phyloP scores from a whole-genome alignment of 1,140 invertebrate species.

The Leptoteleia sp. region DNA sequence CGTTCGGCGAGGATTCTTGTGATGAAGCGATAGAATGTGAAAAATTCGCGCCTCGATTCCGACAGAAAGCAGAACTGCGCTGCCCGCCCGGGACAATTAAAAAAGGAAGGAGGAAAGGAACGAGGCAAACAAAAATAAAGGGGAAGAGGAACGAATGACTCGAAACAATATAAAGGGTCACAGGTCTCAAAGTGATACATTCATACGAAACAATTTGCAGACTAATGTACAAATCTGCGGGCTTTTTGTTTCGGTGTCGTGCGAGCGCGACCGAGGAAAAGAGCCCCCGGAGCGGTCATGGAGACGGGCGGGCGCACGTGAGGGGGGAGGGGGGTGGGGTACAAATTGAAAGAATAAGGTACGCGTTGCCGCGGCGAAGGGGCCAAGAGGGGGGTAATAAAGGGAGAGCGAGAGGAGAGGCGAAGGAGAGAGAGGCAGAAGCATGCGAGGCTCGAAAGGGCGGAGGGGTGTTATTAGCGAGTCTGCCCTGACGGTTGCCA shows the following conservation, averaged over 20 bases:
- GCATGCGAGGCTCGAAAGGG: slow-evolving; percentile 46
- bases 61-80: slow-evolving; percentile 65
- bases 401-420: slow-evolving; percentile 38
- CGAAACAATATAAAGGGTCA: slow-evolving; percentile 62
- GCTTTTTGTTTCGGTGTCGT: slow-evolving; percentile 69
- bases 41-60: slow-evolving; percentile 73
- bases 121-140: no score
- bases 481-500: slow-evolving; percentile 76
- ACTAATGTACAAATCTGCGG: slow-evolving; percentile 69
- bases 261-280: slow-evolving; percentile 14
- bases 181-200: slow-evolving; percentile 58
- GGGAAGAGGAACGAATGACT: no score
- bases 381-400: slow-evolving; percentile 37
- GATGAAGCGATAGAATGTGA: slow-evolving; percentile 80
- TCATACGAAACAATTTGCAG: slow-evolving; percentile 76
- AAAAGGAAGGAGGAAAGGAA: slow-evolving; percentile 31
- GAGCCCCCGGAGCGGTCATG: slow-evolving; percentile 15
- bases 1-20: slow-evolving; percentile 53
- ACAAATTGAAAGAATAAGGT: slow-evolving; percentile 42
- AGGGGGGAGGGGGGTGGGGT: background rate
- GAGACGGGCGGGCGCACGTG: background rate
- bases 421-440: slow-evolving; percentile 17
- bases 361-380: slow-evolving; percentile 18
- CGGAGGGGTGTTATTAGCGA: slow-evolving; percentile 77
- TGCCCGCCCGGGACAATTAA: no score